Base-by-base conservation (phyloP, 2,113 vertebrate species). In the Trachemys scripta region DNA sequence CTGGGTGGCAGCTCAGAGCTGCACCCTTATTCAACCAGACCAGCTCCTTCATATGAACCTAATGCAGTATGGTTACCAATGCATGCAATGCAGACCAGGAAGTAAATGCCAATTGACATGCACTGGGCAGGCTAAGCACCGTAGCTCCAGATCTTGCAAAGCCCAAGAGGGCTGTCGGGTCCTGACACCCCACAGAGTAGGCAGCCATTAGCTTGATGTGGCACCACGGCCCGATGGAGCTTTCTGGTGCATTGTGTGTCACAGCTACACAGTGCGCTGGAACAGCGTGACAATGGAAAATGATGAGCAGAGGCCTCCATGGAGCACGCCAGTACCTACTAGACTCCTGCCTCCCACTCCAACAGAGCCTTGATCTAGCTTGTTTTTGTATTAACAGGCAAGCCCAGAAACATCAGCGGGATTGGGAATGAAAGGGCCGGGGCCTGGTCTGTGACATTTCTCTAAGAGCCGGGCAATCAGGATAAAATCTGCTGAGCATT, bases 381-480 rank as follows among this genome's bases (percentile, higher is more conserved):
- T 80, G 25, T 69, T 85, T 85, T 85, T 17, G 5, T n/a, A 16
- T 50, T 69, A 25, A 35, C 11, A 88, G 56, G 13, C 47, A 54
- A 54, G 10, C 17, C 1, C 1, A 54, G 42, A 16, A 47, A 38
- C 14, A 22, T 47, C 47, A 4, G 6, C 24, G 22, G 57, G 45
- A 24, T 53, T 88, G 29, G 20, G 51, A 42, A 8, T 29, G 76
- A 54, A 80, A 45, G 79, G 50, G 5, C 45, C 47, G 4, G 31
- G 50, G n/a, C 38, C 42, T 54, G 31, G 50, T 4, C 25, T 10
- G 59, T 56, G 59, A 38, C 5, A 1, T 17, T 88, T 49, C 47
- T 17, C n/a, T 81, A 76, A 45, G 76, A 65, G 78, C 4, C 20
- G 53, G 83, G 78, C 49, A 94, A 78, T 90, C 42, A 85, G 78